Evolutionary conservation across 2,888 invertebrate species (phyloP), one percentile per base, ranked within the genome.

Genomic region (Oscheius sp.): DNA sequence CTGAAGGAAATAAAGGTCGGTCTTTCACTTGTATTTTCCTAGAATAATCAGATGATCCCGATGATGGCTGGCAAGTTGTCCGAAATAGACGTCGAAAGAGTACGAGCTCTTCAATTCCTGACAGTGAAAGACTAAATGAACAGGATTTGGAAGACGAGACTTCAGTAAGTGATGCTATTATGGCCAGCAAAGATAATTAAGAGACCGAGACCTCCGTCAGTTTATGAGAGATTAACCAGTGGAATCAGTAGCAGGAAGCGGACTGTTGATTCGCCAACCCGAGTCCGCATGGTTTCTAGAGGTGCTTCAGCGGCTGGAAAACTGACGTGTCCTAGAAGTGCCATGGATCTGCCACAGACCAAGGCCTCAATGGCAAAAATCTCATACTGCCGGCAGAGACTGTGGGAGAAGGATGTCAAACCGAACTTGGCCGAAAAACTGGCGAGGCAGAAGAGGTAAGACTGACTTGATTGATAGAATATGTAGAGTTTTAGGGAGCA

Each of bases 311-410:
- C 62, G 2, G 58, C 58, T 2, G 62, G 70, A 21, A 68, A 73
- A 55, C 55, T 80, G 47, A 79, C 81, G 50, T 84, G 79, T 50
- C 86, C 86, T 1, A 76, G 78, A 65, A 82, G 82, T 66, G 86
- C 84, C 1, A 86, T 85, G 85, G 86, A 85, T 71, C 75, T 86
- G 7, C 86, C 86, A 9, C 86, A 85, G 62, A 85, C 84, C 0
- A 79, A 85, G 77, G 85, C 88, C 0, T 87, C 87, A 5, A 85
- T 89, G 86, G 89, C 88, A 0, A 89, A 89, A 72, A 88, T 89
- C 80, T 87, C 87, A 2, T 87, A 89, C 63, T 83, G 82, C 63
- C 79, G 88, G 32, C 87, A 86, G 72, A 73, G 85, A 7, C 71
- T 88, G 13, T 88, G 86, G 84, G 81, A 87, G 75, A 81, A 87